Conservation (phyloP, 92 coral and sea anemone genomes). For the Zoanthus sociatus region DNA sequence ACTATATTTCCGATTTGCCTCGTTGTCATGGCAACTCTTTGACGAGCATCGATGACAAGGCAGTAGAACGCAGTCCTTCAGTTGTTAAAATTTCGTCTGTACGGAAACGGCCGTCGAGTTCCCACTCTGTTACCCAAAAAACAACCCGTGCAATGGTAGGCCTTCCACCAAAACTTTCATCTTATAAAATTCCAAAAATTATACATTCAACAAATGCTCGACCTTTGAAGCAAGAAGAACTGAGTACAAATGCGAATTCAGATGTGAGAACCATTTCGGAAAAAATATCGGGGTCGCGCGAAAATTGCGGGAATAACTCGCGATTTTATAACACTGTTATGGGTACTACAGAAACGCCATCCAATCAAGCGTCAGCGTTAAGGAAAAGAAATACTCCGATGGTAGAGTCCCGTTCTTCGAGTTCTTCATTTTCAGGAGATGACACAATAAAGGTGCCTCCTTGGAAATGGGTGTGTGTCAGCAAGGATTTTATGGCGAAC, state of each 20-base stretch:
- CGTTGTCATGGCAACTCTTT: neutral
- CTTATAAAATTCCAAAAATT: constrained; percentile 39
- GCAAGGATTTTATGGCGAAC: neutral
- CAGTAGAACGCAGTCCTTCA: neutral
- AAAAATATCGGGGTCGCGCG: neutral
- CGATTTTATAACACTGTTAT: neutral
- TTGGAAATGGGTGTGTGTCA: neutral
- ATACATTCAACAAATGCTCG: neutral
- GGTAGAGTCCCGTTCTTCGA: neutral
- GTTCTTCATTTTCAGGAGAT: neutral
- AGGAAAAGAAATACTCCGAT: neutral
- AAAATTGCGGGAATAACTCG: neutral
- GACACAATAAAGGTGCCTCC: neutral
- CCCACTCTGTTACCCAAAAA: neutral
- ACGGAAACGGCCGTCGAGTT: neutral
- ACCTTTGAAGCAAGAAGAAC: neutral
- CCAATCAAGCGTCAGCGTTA: neutral
- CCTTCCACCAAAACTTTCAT: neutral
- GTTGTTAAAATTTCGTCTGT: neutral
- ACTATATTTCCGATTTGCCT: neutral
- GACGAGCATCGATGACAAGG: neutral
- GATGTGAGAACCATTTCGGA: neutral
- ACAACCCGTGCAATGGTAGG: neutral
- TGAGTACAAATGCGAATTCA: neutral
- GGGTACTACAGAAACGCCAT: neutral